Percentiles rank a stretch among this genome's conserved stretches.
Conservation (phyloP, 2,888 invertebrate species). For the Caenorhabditis virilis region DNA sequence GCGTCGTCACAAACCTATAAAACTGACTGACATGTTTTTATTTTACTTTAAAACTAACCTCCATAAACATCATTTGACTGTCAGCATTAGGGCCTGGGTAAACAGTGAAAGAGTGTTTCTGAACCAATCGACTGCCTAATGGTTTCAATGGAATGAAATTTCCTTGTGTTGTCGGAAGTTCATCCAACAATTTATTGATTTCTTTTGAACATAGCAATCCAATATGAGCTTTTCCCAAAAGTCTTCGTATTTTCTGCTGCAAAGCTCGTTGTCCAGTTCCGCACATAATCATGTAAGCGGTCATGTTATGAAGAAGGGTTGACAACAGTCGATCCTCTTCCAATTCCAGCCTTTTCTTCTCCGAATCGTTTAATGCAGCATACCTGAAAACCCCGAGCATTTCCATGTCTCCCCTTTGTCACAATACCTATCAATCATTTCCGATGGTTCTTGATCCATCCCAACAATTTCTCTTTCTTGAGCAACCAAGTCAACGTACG, state of each 20-base stretch:
- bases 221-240: constrained; percentile 97
- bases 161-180: constrained; percentile 85
- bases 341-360: constrained; percentile 86
- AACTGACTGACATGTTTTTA: no score
- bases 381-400: constrained; percentile 51
- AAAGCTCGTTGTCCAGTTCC: constrained; percentile 60
- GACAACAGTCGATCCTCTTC: constrained; percentile 95
- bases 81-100: constrained; percentile 91
- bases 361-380: constrained; percentile 67
- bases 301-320: constrained; percentile 92
- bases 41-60: no score
- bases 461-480: constrained; percentile 98
- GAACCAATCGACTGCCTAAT: constrained; percentile 88
- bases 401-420: not conserved
- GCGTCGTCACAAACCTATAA: constrained; percentile 92
- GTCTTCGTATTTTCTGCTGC: constrained; percentile 79
- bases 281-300: constrained; percentile 83
- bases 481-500: constrained; percentile 92
- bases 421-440: constrained; percentile 65
- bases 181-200: constrained; percentile 92
- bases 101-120: constrained; percentile 96
- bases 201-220: constrained; percentile 96
- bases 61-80: constrained; percentile 76
- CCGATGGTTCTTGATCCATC: constrained; percentile 82
- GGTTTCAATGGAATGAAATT: constrained; percentile 97